phyloP scores from a whole-genome alignment of 1,140 invertebrate species.

The Diachasmimorpha longicaudata region DNA sequence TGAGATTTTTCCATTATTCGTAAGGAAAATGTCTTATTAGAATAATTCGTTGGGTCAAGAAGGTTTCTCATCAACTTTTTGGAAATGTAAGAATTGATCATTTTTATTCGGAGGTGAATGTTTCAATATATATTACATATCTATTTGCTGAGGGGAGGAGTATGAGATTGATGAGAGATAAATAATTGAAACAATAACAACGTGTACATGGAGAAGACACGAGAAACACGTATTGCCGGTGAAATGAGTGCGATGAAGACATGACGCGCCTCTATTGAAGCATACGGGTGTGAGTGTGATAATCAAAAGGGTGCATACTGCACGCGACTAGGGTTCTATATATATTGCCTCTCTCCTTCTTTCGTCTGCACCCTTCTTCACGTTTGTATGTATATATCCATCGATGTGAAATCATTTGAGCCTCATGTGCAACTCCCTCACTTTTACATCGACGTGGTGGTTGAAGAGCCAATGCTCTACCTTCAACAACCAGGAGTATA shows the following conservation, averaged over 20 bases:
- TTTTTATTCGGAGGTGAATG: background rate
- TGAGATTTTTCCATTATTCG: background rate
- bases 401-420: background rate
- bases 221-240: background rate
- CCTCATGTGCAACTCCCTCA: background rate
- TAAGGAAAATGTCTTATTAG: too few relatives aligned
- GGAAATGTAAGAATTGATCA: background rate
- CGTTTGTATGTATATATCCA: background rate
- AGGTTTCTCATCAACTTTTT: too few relatives aligned
- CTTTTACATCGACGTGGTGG: constrained; percentile 12
- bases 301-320: constrained; percentile 36
- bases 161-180: background rate
- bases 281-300: constrained; percentile 31
- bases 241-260: constrained; percentile 19
- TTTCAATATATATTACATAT: background rate
- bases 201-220: background rate
- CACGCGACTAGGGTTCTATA: constrained; percentile 21
- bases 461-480: constrained; percentile 10
- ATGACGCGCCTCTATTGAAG: constrained; percentile 6
- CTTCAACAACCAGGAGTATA: background rate
- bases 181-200: background rate
- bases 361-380: background rate
- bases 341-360: constrained; percentile 13
- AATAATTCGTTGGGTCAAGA: too few relatives aligned
- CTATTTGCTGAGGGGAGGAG: background rate